Evolutionary conservation across 2,888 invertebrate species (phyloP), one percentile per base, ranked within the genome.

Genomic region (Eucera pruinosa): DNA sequence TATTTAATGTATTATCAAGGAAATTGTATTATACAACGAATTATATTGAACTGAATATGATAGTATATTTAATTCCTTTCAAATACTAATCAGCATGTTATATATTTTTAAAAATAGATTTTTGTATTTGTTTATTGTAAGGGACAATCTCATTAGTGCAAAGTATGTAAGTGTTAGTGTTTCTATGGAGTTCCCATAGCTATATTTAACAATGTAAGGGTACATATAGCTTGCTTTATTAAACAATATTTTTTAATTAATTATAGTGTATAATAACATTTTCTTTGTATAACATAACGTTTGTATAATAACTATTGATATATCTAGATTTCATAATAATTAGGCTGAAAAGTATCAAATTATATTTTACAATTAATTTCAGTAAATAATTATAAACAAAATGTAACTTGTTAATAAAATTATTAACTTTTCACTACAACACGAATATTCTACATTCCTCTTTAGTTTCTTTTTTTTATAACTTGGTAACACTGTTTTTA

Each of bases 71-170:
- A 33, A 20, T 15, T 48, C 6, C 15, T 23, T 18, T 23, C 1
- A 23, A 58, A 62, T 50, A 23, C 52, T 39, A 47, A 41, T 60
- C 41, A 33, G 60, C 65, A 65, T 33, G 45, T 58, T 61, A 52
- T 52, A 11, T 30, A 55, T 48, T 39, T 66, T 41, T n/a, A 18
- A 71, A 41, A 71, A 45, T 65, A 62, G 13, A 62, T 57, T 71
- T 43, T 25, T 20, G 27, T 18, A 54, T 41, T 67, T 2, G 9
- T 15, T 25, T 13, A 36, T 78, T 76, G 18, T 74, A 83, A 76
- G 69, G 45, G 52, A 43, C 45, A 15, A 54, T 67, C 30, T 43
- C 30, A 82, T 83, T 81, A 77, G 80, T 55, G 61, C 61, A 20
- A 68, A 66, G 69, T 68, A 57, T n/a, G n/a, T n/a, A n/a, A n/a